A percentile compares a stretch with the other conserved stretches of the same genome.
Evolutionary conservation across 2,113 vertebrate genomes (phyloP).

Genomic region (Chrysochloris asiatica): DNA sequence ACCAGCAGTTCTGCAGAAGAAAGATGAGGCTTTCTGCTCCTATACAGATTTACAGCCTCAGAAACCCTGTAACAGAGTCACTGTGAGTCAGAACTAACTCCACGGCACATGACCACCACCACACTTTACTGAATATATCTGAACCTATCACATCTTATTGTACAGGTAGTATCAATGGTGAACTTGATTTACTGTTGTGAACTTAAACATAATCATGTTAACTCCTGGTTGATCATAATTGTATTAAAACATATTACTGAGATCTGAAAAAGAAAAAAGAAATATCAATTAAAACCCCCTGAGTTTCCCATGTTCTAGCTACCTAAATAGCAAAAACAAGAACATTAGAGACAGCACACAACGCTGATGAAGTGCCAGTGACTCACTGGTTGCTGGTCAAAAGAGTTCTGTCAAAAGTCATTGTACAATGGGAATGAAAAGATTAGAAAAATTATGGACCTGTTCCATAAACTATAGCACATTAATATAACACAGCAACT

Average conservation of each 20-base stretch:
- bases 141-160: not conserved
- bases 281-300: not conserved
- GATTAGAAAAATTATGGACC: not conserved
- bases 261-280: not conserved
- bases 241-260: no score
- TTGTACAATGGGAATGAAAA: not conserved
- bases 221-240: no score
- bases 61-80: no score
- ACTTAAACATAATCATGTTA: not conserved
- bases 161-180: not conserved
- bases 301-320: not conserved
- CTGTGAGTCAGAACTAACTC: no score
- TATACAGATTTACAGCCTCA: no score
- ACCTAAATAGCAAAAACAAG: conserved; percentile 3
- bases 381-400: not conserved
- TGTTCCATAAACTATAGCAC: not conserved
- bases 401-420: not conserved
- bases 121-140: not conserved
- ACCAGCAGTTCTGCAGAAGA: no score
- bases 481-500: conserved; percentile 14
- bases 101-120: no score
- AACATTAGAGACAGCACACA: not conserved
- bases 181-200: not conserved
- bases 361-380: not conserved
- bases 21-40: no score